Evolutionary conservation across 2,113 vertebrate species (phyloP).

Genomic region (Castor canadensis): DNA sequence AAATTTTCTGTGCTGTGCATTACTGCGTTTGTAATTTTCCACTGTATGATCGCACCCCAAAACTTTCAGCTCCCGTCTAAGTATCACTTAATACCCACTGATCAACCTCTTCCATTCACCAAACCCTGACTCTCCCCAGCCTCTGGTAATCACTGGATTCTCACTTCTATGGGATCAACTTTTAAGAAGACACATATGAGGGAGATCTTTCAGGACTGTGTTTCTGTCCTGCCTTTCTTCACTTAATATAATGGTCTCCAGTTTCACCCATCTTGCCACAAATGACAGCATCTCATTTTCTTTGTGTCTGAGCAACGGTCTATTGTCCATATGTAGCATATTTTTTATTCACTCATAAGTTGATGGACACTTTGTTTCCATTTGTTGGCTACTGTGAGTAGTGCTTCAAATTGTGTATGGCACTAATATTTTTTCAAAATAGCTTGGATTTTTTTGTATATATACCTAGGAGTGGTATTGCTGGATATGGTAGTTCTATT

Average conservation of each 20-base stretch:
- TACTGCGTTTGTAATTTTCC: neutral
- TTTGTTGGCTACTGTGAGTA: neutral
- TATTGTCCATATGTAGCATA: neutral
- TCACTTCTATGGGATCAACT: neutral
- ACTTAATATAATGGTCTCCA: too few relatives aligned
- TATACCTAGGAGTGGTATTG: neutral
- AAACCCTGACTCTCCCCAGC: rapidly evolving
- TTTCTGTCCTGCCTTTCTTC: neutral
- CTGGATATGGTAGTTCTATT: neutral
- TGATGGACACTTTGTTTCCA: too few relatives aligned
- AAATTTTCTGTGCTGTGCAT: neutral
- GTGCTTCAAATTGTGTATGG: neutral
- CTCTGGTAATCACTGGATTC: neutral
- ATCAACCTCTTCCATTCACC: too few relatives aligned
- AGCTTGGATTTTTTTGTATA: neutral
- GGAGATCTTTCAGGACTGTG: neutral
- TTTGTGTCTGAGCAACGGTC: neutral
- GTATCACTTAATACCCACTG: neutral
- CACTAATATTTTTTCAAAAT: neutral
- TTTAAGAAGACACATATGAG: neutral
- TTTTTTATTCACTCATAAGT: neutral
- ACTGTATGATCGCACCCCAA: rapidly evolving
- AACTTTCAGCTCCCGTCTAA: too few relatives aligned
- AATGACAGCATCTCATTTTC: neutral
- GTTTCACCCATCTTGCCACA: neutral